phyloP scores from a whole-genome alignment of 92 coral and sea anemone genomes.

The Parazoanthus darwini region DNA sequence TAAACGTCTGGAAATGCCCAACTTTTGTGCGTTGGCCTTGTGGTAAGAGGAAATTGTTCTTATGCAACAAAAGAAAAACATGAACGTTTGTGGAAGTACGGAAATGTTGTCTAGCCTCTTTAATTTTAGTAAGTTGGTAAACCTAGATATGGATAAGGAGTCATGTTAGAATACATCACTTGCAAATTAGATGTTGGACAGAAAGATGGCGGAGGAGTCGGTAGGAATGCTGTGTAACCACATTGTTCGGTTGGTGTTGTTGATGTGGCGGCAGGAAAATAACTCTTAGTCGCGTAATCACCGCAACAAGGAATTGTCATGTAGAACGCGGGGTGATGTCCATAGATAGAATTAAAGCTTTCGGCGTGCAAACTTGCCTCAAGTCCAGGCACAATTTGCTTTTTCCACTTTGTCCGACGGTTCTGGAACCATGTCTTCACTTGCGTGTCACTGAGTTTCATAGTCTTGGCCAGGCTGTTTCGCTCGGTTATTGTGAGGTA shows the following conservation, averaged over 20 bases:
- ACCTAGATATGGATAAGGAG: slow-evolving; percentile 70
- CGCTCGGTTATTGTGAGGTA: slow-evolving; percentile 95
- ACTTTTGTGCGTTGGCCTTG: not conserved
- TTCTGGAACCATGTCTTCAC: slow-evolving; percentile 99
- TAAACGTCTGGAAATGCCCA: slow-evolving; percentile 31
- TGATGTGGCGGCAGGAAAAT: slow-evolving; percentile 6
- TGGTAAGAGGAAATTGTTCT: not conserved
- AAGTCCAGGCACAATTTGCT: slow-evolving; percentile 89
- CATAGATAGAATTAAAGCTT: slow-evolving; percentile 59
- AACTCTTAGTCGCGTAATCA: slow-evolving; percentile 45
- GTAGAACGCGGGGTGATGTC: slow-evolving; percentile 53
- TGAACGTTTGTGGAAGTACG: not conserved
- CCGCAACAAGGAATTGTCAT: slow-evolving; percentile 53
- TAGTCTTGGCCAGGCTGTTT: slow-evolving; percentile 86
- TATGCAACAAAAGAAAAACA: not conserved
- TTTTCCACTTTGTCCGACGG: slow-evolving; percentile 97
- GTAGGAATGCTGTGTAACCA: slow-evolving; percentile 41
- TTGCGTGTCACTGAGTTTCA: slow-evolving; percentile 94
- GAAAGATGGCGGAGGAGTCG: slow-evolving; percentile 69
- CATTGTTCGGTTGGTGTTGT: slow-evolving; percentile 19
- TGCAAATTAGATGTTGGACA: slow-evolving; percentile 93
- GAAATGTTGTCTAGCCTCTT: not conserved
- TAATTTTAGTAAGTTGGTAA: slow-evolving; percentile 17
- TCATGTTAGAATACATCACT: slow-evolving; percentile 86
- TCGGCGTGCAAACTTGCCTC: slow-evolving; percentile 79